Conservation (phyloP, 2,113 vertebrate genomes). For the Pseudonaja textilis region DNA sequence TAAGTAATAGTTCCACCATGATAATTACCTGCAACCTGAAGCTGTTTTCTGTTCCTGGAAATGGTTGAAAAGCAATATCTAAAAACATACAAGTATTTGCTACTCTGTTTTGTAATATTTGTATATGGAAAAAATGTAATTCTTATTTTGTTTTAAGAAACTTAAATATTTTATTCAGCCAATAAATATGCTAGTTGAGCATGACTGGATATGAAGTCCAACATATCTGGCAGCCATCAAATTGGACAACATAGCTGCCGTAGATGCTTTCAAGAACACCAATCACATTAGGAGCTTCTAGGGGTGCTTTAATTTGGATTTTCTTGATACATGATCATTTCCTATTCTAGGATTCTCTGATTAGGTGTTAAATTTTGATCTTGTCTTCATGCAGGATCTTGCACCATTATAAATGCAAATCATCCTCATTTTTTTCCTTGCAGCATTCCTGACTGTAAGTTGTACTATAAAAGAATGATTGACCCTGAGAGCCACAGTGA, state of each 20-base stretch:
- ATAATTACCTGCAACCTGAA: neutral
- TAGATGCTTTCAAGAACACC: neutral
- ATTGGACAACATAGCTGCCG: too few species aligned
- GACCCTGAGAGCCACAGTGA: neutral
- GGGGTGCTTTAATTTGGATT: neutral
- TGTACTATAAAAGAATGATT: neutral
- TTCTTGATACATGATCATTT: neutral
- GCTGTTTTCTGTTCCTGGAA: neutral
- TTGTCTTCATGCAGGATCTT: neutral
- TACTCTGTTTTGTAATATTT: neutral
- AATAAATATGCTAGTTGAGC: neutral
- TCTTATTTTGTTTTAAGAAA: neutral
- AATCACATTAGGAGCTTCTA: neutral
- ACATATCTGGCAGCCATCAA: neutral
- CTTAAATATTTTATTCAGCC: neutral
- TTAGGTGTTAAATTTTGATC: neutral
- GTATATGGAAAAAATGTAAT: neutral
- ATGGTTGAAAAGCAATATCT: neutral
- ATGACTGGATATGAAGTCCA: neutral
- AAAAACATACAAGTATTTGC: neutral
- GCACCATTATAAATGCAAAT: neutral
- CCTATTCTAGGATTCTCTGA: neutral
- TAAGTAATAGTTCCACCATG: neutral
- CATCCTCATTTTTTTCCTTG: neutral
- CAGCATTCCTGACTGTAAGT: neutral